Evolutionary conservation across 2,888 invertebrate genomes (phyloP).

Genomic region (Drosophila neutralis): DNA sequence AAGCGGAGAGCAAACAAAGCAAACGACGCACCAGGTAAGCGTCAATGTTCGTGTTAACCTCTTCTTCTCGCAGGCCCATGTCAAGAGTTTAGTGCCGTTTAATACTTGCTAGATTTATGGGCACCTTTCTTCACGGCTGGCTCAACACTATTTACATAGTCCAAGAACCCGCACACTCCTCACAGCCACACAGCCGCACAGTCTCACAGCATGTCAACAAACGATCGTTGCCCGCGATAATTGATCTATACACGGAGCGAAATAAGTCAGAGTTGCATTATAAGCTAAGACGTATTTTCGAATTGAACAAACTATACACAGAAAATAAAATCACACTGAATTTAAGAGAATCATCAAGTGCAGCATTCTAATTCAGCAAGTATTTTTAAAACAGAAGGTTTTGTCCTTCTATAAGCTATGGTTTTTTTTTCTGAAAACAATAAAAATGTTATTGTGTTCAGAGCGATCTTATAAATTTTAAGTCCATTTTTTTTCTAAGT

Average conservation of each 20-base stretch:
- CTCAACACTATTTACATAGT: slow-evolving; percentile 68
- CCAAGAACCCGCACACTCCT: slow-evolving; percentile 40
- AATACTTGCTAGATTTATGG: slow-evolving; percentile 66
- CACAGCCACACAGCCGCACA: slow-evolving; percentile 45
- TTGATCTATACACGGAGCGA: slow-evolving; percentile 63
- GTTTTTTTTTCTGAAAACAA: background rate
- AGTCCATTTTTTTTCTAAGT: background rate
- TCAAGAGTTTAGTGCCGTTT: slow-evolving; percentile 54
- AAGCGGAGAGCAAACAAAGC: slow-evolving; percentile 56
- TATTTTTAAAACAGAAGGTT: background rate
- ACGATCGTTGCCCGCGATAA: slow-evolving; percentile 67
- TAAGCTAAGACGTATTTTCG: background rate
- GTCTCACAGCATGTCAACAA: slow-evolving; percentile 70
- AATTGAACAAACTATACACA: background rate
- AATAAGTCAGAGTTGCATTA: background rate
- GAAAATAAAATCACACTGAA: background rate
- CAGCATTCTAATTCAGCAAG: background rate
- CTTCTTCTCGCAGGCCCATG: slow-evolving; percentile 13
- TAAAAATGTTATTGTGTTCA: background rate
- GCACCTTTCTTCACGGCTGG: slow-evolving; percentile 52
- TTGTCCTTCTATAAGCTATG: no score
- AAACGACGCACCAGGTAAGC: slow-evolving; percentile 44
- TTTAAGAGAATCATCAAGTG: background rate
- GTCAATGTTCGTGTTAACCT: slow-evolving; percentile 12
- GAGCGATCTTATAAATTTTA: background rate